phyloP scores from a whole-genome alignment of 2,797 vertebrate species.

The Cyclopterus lumpus region DNA sequence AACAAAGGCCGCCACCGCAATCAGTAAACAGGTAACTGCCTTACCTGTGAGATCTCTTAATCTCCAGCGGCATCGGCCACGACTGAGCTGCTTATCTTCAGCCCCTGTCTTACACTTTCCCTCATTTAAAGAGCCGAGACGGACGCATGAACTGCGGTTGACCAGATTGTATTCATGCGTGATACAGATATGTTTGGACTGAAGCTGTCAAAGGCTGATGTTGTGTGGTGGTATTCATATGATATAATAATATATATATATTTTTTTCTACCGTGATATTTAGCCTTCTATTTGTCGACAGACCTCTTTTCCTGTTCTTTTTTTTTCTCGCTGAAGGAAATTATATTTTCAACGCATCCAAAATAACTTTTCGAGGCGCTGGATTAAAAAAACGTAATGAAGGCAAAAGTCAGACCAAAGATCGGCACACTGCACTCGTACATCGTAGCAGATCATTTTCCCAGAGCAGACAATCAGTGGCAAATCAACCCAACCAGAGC shows the following conservation, averaged over 20 bases:
- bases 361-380: background rate
- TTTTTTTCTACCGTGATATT: background rate
- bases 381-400: background rate
- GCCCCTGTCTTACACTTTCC: constrained; percentile 19
- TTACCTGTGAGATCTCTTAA: constrained; percentile 44
- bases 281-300: background rate
- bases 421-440: background rate
- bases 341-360: background rate
- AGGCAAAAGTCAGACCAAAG: background rate
- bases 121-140: constrained; percentile 18
- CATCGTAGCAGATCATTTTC: background rate
- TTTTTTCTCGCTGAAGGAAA: background rate
- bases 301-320: background rate
- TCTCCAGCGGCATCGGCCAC: constrained; percentile 28
- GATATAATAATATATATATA: no score
- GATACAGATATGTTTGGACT: background rate
- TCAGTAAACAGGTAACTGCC: constrained; percentile 49
- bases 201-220: background rate
- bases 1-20: constrained; percentile 28
- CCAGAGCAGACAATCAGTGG: background rate
- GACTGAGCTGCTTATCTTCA: constrained; percentile 50
- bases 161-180: background rate
- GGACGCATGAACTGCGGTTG: background rate
- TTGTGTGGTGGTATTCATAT: background rate
- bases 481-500: background rate